A percentile compares a stretch with the other conserved stretches of the same genome.
phyloP scores from a whole-genome alignment of 2,113 vertebrate genomes.

The Lophotis ruficrista region DNA sequence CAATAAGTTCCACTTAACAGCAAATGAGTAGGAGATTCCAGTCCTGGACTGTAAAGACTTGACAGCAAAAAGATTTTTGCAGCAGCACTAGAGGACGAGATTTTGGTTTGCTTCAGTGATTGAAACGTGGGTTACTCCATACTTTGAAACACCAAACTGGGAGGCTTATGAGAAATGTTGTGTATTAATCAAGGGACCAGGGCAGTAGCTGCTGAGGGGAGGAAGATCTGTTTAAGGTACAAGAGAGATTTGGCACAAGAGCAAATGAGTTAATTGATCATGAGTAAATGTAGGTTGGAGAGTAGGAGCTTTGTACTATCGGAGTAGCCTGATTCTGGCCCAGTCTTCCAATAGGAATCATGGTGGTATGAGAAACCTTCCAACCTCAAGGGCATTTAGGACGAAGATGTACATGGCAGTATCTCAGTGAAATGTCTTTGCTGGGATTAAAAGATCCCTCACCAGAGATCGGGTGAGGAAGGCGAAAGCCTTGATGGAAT shows the following conservation, averaged over 20 bases:
- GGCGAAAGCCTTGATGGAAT: too few species aligned
- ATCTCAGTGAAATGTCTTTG: neutral
- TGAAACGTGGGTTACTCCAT: neutral
- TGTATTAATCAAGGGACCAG: neutral
- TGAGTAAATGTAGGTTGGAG: neutral
- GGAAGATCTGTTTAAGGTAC: neutral
- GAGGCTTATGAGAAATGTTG: neutral
- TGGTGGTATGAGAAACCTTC: neutral
- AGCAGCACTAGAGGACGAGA: neutral
- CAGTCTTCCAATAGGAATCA: neutral
- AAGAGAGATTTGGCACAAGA: neutral
- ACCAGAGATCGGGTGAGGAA: too few species aligned
- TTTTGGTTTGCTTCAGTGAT: neutral
- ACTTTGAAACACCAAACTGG: neutral
- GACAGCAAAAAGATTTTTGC: neutral
- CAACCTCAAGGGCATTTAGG: neutral
- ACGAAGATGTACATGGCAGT: neutral
- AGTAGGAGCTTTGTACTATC: neutral
- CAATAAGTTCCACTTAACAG: neutral
- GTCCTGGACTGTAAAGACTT: neutral
- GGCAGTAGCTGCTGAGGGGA: neutral
- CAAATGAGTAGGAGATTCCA: neutral
- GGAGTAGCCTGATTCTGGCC: neutral
- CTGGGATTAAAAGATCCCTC: neutral
- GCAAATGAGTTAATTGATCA: neutral